These are phyloP conservation scores for Exocentrus adspersus DNA, from an alignment of 2,888 invertebrate genomes.

Conservation along the genomic window DNA sequence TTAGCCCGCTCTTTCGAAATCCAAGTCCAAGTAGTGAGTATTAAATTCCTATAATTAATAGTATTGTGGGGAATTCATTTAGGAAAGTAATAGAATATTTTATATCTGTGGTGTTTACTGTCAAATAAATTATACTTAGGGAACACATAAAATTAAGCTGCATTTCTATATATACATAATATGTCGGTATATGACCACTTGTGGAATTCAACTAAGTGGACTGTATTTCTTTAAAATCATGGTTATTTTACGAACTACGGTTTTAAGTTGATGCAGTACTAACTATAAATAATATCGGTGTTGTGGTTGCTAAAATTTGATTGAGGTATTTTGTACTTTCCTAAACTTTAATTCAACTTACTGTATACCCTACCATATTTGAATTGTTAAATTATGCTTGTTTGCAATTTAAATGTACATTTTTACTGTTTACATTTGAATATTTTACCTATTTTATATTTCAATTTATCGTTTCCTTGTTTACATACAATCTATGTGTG, in stretches of 20 bases:
- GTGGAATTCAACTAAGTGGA: background rate
- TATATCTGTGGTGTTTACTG: background rate
- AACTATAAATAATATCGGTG: background rate
- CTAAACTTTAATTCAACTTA: background rate
- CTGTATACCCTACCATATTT: background rate
- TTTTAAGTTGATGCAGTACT: background rate
- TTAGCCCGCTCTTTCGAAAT: background rate
- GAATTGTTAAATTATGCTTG: background rate
- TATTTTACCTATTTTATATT: background rate
- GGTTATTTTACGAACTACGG: no score
- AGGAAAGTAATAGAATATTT: constrained; percentile 3
- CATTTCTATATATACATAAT: constrained; percentile 4
- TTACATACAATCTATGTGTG: background rate
- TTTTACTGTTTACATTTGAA: background rate
- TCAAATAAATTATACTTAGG: constrained; percentile 12
- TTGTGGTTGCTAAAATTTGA: no score
- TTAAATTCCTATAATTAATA: background rate
- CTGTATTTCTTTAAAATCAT: no score
- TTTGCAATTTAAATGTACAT: background rate
- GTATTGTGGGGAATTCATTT: background rate
- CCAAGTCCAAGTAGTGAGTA: constrained; percentile 1
- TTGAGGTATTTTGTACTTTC: no score
- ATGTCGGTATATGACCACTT: constrained; percentile 1
- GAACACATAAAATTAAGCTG: constrained; percentile 1
- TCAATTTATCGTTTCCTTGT: background rate